Base-by-base conservation (phyloP, 2,888 invertebrate genomes). In the Crocallis elinguaria region DNA sequence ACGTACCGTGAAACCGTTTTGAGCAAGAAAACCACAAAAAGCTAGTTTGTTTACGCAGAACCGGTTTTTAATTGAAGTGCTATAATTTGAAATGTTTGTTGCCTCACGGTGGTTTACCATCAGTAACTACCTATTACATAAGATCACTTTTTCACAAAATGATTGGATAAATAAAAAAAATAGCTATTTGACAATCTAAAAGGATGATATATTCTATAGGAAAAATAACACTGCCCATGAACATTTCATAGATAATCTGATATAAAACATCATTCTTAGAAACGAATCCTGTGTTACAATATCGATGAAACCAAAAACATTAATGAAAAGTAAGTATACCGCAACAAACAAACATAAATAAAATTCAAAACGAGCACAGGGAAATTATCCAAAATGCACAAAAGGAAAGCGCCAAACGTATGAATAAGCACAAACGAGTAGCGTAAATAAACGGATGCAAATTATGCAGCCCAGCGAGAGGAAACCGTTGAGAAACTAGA, bases 381-480 rank as follows among this genome's bases (percentile, higher is more conserved):
- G 32, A 64, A 62, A 60, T 56, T 58, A 38, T 39, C 51, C 54
- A 50, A 60, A 62, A 50, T 55, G 48, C 43, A 63, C 54, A 58
- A 62, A 62, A 56, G 45, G 76, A 78, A 79, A 75, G 64, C 58
- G 68, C 66, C n/a, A 74, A 79, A 71, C 65, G 62, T 75, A 79
- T 69, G 71, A 76, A 71, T 69, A 70, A 71, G 66, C 78, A 77
- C 69, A 78, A 74, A 60, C 57, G 57, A 75, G 72, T 86, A 66
- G 84, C 88, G 86, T 80, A 84, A 81, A 88, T 86, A 88, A 88
- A 77, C 69, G 79, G 65, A 74, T 67, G 66, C 59, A 77, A 71
- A 82, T 85, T 82, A 82, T 65, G 59, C 60, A 69, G 72, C 44
- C 58, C 76, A 77, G 67, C 77, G 73, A 80, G 69, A 77, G 64